Percentiles rank a stretch among this genome's conserved stretches.
These are phyloP conservation scores for Drosophila hydei DNA, from an alignment of 1,140 invertebrate species.

Conservation along the genomic window DNA sequence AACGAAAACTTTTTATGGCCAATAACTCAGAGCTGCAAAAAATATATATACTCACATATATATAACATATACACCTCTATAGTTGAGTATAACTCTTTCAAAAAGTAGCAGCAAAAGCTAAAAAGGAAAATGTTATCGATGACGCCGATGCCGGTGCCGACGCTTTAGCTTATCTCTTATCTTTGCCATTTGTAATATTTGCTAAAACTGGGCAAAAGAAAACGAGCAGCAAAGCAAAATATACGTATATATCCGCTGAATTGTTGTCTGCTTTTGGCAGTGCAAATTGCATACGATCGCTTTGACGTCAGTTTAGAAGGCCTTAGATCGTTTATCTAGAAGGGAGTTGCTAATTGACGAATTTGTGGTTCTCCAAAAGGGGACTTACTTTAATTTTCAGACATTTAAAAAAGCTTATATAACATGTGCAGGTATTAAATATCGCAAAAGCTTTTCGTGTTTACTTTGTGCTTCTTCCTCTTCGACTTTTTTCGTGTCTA, in stretches of 20 bases:
- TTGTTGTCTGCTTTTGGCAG: background rate
- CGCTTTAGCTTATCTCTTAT: constrained; percentile 16
- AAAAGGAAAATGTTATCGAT: constrained; percentile 10
- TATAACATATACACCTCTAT: no score
- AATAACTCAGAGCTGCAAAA: constrained; percentile 43
- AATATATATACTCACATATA: constrained; percentile 3
- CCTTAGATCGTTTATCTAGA: background rate
- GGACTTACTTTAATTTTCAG: background rate
- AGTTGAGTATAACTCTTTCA: no score
- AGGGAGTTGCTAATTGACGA: background rate
- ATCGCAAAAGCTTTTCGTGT: background rate
- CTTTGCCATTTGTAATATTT: constrained; percentile 9
- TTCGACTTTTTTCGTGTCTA: no score
- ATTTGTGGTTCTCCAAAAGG: background rate
- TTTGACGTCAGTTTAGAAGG: background rate
- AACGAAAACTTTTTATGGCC: constrained; percentile 64
- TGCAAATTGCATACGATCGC: constrained; percentile 5
- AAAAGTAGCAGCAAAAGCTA: constrained; percentile 1
- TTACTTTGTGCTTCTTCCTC: background rate
- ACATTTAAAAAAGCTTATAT: background rate
- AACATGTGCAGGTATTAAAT: background rate
- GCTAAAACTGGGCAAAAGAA: background rate
- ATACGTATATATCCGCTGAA: constrained; percentile 22
- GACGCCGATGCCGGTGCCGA: constrained; percentile 2
- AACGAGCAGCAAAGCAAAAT: background rate